A percentile compares a stretch with the other conserved stretches of the same genome.
Evolutionary conservation across 2,113 vertebrate species (phyloP).

Genomic region (Psephotus haematonotus): DNA sequence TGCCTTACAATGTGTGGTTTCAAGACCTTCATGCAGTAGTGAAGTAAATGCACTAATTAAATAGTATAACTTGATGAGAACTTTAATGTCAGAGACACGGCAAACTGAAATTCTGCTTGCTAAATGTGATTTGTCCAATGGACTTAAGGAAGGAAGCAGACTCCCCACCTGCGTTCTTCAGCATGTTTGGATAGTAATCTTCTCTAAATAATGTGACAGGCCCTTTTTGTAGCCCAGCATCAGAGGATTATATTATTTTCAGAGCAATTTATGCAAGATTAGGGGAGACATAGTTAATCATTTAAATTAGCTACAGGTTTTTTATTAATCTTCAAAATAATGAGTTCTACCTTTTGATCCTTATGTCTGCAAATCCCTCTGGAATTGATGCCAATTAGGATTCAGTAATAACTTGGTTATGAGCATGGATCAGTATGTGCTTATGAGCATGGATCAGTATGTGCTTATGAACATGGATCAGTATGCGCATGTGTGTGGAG

Average conservation of each 20-base stretch:
- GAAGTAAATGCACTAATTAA: not conserved
- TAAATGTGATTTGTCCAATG: rapidly evolving
- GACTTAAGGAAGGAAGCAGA: not conserved
- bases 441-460: not conserved
- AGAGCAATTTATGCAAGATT: conserved; percentile 42
- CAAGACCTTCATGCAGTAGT: not conserved
- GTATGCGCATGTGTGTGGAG: not conserved
- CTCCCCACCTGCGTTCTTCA: not conserved
- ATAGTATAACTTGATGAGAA: not conserved
- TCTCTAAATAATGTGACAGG: conserved; percentile 17
- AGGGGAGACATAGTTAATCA: conserved; percentile 33
- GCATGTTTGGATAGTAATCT: conserved; percentile 19
- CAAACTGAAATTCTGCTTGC: not conserved
- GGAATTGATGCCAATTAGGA: conserved; percentile 1
- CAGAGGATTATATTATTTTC: conserved; percentile 40
- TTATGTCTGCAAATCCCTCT: not conserved
- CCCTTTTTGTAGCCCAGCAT: not conserved
- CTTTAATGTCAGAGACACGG: not conserved
- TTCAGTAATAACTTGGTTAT: not conserved
- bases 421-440: not conserved
- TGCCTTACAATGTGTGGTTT: not conserved
- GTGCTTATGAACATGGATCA: not conserved
- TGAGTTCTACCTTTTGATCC: conserved; percentile 49
- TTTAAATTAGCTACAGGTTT: conserved; percentile 32
- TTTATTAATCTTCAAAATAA: conserved; percentile 45